Evolutionary conservation across 2,888 invertebrate genomes (phyloP), one percentile per base, ranked within the genome.

Genomic region (Chorisops tibialis): DNA sequence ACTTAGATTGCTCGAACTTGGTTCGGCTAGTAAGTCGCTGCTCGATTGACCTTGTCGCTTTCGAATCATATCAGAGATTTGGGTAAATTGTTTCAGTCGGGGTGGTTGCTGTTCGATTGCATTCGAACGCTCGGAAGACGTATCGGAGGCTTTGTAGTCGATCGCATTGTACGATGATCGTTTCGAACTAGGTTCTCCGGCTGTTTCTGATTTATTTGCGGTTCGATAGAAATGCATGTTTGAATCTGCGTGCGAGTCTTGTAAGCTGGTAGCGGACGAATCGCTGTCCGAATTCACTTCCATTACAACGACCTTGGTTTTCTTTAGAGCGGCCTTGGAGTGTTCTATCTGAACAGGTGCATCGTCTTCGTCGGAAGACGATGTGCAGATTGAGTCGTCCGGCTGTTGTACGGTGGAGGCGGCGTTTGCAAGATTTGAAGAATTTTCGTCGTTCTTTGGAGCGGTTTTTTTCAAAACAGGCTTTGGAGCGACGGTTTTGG

Each of bases 21-120:
- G 18, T 7, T 59, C 48, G 3, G 35, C n/a, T 4, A 37, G 14
- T 19, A 48, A 19, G 9, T 56, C 43, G 9, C 21, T 37, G 3
- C 21, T n/a, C 39, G 14, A 24, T 52, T 41, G 16, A 7, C 64
- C 6, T 39, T 47, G 38, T 21, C 52, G 47, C 43, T 52, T 61
- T 19, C 56, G 67, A 7, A 75, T 69, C 35, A 75, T 66, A 22
- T 75, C 75, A 0, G 72, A 70, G 30, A 75, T 73, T 65, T 71
- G 69, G 0, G 75, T 75, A 47, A 74, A 75, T 9, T 73, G 69
- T 30, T 68, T 69, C 14, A 63, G 39, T 9, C 18, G 0, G 14
- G 41, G 24, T 3, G 14, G 16, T 2, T n/a, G 16, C 4, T 9
- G 48, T 63, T 30, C 47, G 11, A 59, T 21, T 12, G 19, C 6